Base-by-base conservation (phyloP, 1,140 invertebrate genomes). In the Solen grandis region DNA sequence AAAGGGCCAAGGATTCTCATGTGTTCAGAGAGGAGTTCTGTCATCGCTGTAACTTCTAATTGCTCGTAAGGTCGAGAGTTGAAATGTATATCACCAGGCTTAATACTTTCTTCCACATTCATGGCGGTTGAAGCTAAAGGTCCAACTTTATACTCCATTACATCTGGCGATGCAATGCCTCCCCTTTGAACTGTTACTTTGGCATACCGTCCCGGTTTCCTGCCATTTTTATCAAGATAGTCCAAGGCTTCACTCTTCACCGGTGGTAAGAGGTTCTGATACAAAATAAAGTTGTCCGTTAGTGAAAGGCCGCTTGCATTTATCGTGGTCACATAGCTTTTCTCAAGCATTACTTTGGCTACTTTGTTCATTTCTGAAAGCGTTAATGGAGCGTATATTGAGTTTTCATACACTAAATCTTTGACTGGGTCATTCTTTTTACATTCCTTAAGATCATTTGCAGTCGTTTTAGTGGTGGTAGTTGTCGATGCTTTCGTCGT, bases 101-200 rank as follows among this genome's bases (percentile, higher is more conserved):
- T 0, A 16, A 25, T 60, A 31, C 59, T 2, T n/a, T 19, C 10
- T 16, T 13, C 29, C 1, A 33, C 36, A 10, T 62, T 60, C 52
- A 70, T 57, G 27, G 31, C 66, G 25, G 8, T 36, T 22, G 19
- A n/a, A 27, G 27, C 36, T n/a, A 78, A 55, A 16, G 76, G 76
- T 14, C 76, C 76, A 5, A 78, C 76, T 59, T 69, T 68, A 41
- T 78, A 78, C 36, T 78, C 76, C 76, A 78, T 78, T 13, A 78
- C 36, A 33, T 78, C 76, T n/a, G 65, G 76, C 1, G 63, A 3
- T 8, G 50, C 5, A n/a, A 25, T 57, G 14, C 16, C 55, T n/a
- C 65, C 76, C 0, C 76, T 54, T 50, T 78, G 76, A 0, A 78
- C 55, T 1, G 65, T 69, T 2, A 70, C 76, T 35, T 69, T 68